A percentile compares a stretch with the other conserved stretches of the same genome.
Conservation (phyloP, 2,797 vertebrate species). For the Bothrops alternatus region DNA sequence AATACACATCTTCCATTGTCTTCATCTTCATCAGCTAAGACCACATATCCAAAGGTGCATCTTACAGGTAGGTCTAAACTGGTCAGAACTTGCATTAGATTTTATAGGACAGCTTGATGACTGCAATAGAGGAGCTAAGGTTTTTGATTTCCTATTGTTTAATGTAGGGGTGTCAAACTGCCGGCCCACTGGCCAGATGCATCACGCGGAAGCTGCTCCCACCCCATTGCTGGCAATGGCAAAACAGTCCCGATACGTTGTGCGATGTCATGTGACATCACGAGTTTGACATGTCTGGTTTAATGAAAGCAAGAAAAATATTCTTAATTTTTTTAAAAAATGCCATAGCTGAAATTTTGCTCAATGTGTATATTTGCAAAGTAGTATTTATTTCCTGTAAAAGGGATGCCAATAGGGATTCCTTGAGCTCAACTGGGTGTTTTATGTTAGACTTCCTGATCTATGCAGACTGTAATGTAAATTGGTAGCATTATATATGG, state of each 20-base stretch:
- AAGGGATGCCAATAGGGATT: not conserved
- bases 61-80: not conserved
- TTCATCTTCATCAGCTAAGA: not conserved
- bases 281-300: too few species aligned
- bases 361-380: not conserved
- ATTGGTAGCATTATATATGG: not conserved
- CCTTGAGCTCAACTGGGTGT: not conserved
- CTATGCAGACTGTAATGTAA: too few species aligned
- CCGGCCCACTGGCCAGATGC: too few species aligned
- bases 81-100: not conserved
- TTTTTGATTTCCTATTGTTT: not conserved
- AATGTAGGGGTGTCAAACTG: too few species aligned
- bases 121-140: not conserved
- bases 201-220: too few species aligned
- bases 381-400: not conserved
- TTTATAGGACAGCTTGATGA: not conserved
- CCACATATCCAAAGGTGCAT: not conserved
- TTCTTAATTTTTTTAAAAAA: not conserved
- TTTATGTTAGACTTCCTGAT: too few species aligned
- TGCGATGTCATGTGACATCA: too few species aligned
- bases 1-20: not conserved
- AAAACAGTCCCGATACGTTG: too few species aligned
- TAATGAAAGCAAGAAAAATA: not conserved
- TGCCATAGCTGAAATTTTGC: not conserved
- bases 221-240: too few species aligned